Base-by-base conservation (phyloP, 2,888 invertebrate species). In the Nephrocerus scutellatus region DNA sequence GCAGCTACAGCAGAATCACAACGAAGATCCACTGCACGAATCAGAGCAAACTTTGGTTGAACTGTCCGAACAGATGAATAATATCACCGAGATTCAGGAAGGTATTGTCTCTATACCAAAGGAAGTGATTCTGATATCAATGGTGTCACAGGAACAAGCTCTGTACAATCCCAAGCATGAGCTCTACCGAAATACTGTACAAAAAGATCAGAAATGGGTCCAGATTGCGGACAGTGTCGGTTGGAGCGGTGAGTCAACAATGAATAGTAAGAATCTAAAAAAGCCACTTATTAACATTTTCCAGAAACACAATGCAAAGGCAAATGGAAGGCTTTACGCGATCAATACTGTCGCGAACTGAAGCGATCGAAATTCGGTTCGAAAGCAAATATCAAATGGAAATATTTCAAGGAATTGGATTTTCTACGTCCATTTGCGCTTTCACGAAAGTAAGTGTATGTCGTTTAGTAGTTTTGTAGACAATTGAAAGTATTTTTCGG, bases 281-380 rank as follows among this genome's bases (percentile, higher is more conserved):
- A 30, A 16, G 12, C 9, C 7, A 10, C 5, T 9, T 22, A 28
- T 29, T 13, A 29, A 19, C 32, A 13, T 1, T 5, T 39, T 22
- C 4, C 35, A 64, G 64, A 57, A 35, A 39, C 46, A 2, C 59
- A 63, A 39, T 65, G 65, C 47, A 65, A 63, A 40, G 56, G 55
- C 7, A 65, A 65, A 30, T 65, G 65, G 65, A 65, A 65, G 36
- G 65, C 65, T 2, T 53, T 65, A 55, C 44, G 65, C 28, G 64
- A 65, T 35, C 65, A 65, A 47, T 65, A 64, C 43, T 65, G 65
- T 29, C 58, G 65, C 2, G 65, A 65, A 29, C 47, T 65, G 5
- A 65, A 65, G 29, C 55, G 63, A 21, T 52, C 59, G 39, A 61
- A 63, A 42, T 42, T 49, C 9, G 61, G 59, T 46, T 39, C 49